Conservation (phyloP, 2,797 vertebrate genomes). For the Scolopax bukidnonensis region DNA sequence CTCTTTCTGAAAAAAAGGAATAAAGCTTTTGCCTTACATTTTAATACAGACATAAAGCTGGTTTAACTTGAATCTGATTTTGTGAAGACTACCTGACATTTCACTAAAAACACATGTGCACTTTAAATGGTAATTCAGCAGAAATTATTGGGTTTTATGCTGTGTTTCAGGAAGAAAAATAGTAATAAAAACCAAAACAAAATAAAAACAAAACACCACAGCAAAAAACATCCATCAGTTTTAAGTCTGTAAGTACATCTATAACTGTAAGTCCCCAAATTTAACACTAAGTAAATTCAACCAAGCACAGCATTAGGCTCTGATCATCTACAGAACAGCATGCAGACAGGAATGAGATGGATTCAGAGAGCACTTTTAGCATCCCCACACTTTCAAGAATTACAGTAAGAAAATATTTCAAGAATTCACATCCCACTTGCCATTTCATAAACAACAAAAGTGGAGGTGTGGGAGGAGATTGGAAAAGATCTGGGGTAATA, state of each 20-base stretch:
- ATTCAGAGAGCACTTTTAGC: neutral
- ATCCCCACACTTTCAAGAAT: conserved; percentile 9
- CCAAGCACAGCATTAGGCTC: neutral
- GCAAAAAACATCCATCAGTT: neutral
- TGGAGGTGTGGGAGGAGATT: neutral
- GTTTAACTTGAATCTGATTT: neutral
- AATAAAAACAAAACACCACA: neutral
- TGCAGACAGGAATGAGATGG: neutral
- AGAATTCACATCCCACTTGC: conserved; percentile 55
- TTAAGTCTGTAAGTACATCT: too few species aligned
- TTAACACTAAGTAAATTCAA: neutral
- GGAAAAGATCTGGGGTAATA: neutral
- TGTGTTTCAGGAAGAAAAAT: neutral
- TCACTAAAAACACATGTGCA: neutral
- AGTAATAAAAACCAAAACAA: neutral
- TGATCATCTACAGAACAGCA: neutral
- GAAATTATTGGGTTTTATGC: neutral
- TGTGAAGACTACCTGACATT: neutral
- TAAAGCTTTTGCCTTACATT: neutral
- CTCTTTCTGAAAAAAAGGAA: neutral
- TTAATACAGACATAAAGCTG: neutral
- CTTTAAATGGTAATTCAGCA: neutral
- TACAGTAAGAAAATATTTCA: conserved; percentile 55
- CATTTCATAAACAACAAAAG: conserved; percentile 15
- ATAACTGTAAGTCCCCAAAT: neutral